Percentiles rank a stretch among this genome's conserved stretches.
Conservation (phyloP, 2,113 vertebrate genomes). For the Anoura caudifer region DNA sequence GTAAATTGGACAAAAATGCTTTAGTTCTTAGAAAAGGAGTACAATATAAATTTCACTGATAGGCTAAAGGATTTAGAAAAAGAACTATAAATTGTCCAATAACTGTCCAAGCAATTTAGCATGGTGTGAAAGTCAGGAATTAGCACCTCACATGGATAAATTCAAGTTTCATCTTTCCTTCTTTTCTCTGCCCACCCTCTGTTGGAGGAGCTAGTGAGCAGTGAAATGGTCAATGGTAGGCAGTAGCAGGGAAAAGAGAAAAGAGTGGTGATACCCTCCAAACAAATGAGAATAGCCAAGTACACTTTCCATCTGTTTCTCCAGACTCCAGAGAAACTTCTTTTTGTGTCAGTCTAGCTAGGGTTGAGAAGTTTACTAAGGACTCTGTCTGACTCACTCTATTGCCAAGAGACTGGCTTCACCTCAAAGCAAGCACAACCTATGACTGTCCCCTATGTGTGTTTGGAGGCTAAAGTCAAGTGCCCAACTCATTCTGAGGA, state of each 20-base stretch:
- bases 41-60: background rate
- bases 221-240: background rate
- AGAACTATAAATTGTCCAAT: background rate
- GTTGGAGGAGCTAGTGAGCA: constrained; percentile 1
- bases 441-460: background rate
- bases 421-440: background rate
- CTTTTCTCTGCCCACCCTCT: background rate
- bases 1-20: background rate
- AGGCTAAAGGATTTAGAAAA: background rate
- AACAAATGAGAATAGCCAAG: background rate
- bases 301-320: background rate
- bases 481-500: rapidly evolving
- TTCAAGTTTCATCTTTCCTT: background rate
- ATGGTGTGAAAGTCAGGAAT: constrained; percentile 20
- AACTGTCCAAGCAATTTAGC: constrained; percentile 10
- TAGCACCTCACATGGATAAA: background rate
- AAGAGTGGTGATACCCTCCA: background rate
- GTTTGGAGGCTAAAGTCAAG: background rate
- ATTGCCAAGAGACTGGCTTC: background rate
- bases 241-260: background rate
- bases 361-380: background rate
- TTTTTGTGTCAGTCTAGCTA: background rate
- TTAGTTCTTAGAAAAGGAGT: background rate
- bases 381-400: background rate
- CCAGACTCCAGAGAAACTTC: background rate